Conservation (phyloP, 2,888 invertebrate genomes). For the Rhingia rostrata region DNA sequence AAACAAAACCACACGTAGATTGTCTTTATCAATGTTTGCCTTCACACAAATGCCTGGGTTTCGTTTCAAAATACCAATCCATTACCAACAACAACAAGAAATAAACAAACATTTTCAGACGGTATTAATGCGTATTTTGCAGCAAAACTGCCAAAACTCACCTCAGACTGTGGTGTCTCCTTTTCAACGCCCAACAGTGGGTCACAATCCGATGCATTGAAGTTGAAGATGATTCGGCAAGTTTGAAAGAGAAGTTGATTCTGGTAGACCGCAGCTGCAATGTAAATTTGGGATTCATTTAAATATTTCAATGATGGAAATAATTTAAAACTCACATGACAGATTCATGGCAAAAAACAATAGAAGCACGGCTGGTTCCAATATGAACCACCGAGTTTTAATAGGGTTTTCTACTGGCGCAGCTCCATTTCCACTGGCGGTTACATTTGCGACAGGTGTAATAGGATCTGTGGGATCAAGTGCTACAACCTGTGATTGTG, state of each 20-base stretch:
- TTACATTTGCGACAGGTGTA: neutral
- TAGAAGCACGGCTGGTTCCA: slow-evolving; percentile 81
- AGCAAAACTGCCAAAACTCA: slow-evolving; percentile 73
- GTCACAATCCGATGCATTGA: slow-evolving; percentile 85
- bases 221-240: slow-evolving; percentile 86
- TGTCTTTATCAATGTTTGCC: neutral
- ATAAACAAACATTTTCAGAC: neutral
- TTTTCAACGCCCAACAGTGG: slow-evolving; percentile 81
- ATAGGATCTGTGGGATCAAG: slow-evolving; percentile 49
- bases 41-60: neutral
- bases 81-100: neutral
- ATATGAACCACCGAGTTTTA: slow-evolving; percentile 78
- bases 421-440: neutral
- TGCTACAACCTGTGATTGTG: slow-evolving; percentile 35
- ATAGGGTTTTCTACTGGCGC: neutral
- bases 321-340: slow-evolving; percentile 77
- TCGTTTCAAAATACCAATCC: neutral
- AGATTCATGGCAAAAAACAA: slow-evolving; percentile 80
- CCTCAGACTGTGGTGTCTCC: slow-evolving; percentile 84
- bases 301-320: neutral
- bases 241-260: slow-evolving; percentile 89
- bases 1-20: neutral
- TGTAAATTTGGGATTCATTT: slow-evolving; percentile 31
- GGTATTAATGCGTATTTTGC: slow-evolving; percentile 5
- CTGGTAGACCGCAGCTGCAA: slow-evolving; percentile 84